These are phyloP conservation scores for Dinomys branickii DNA, from an alignment of 2,113 vertebrate species.

Conservation along the genomic window DNA sequence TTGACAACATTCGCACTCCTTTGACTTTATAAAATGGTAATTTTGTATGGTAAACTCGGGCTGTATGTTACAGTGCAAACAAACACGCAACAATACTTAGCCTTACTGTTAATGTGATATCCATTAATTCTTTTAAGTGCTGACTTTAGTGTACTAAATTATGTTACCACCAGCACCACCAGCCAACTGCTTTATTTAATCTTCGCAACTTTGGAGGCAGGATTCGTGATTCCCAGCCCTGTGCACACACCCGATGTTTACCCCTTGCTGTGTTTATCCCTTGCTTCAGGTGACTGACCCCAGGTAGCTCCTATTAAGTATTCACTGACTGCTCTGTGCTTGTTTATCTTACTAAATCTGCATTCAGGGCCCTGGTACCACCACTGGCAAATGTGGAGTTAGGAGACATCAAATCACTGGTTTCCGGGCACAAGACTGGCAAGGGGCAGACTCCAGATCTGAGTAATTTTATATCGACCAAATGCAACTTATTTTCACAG, in stretches of 20 bases:
- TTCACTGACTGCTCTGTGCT: background rate
- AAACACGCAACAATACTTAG: background rate
- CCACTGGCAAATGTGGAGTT: background rate
- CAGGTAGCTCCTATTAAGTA: background rate
- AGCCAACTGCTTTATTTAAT: conserved; percentile 34
- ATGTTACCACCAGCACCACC: background rate
- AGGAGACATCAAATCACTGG: background rate
- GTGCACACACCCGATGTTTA: background rate
- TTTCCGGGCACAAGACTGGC: conserved; percentile 16
- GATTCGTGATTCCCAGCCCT: background rate
- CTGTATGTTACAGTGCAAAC: background rate
- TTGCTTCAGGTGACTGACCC: background rate
- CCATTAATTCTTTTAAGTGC: conserved; percentile 25
- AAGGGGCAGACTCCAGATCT: conserved; percentile 26
- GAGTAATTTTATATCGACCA: conserved; percentile 14
- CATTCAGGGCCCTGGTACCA: background rate
- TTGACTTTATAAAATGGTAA: background rate
- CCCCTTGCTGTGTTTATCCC: background rate
- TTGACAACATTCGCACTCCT: background rate
- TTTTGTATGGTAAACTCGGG: conserved; percentile 3
- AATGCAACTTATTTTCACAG: conserved; percentile 22
- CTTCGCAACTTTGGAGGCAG: background rate
- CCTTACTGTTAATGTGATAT: conserved; percentile 12
- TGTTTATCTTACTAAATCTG: conserved; percentile 30
- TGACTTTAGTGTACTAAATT: background rate